A percentile compares a stretch with the other conserved stretches of the same genome.
Evolutionary conservation across 2,113 vertebrate genomes (phyloP).

Genomic region (Istiophorus platypterus): DNA sequence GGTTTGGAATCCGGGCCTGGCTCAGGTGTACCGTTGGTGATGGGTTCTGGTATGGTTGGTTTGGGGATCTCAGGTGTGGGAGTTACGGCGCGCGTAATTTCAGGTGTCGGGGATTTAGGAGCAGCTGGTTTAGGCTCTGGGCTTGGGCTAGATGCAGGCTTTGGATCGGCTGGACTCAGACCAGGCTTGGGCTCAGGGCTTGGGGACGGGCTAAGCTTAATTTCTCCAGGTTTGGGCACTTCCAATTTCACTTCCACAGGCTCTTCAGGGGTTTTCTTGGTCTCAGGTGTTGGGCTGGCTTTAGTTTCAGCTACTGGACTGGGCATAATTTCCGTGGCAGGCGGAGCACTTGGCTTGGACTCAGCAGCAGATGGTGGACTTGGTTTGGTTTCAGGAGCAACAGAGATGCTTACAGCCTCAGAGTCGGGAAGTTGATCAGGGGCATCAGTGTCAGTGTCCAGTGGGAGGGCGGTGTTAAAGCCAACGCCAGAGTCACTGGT

Average conservation of each 20-base stretch:
- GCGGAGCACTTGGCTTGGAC: constrained; percentile 63
- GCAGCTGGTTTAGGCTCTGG: constrained; percentile 66
- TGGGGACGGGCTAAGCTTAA: constrained; percentile 66
- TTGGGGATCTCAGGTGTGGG: constrained; percentile 69
- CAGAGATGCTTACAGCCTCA: constrained; percentile 74
- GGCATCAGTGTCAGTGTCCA: constrained; percentile 86
- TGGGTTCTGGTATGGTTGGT: constrained; percentile 71
- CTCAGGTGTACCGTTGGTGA: constrained; percentile 83
- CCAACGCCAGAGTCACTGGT: constrained; percentile 87
- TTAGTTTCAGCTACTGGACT: constrained; percentile 65
- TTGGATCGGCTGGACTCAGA: constrained; percentile 61
- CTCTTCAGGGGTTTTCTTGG: constrained; percentile 62
- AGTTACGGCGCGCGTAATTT: constrained; percentile 68
- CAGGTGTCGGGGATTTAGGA: constrained; percentile 67
- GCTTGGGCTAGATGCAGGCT: constrained; percentile 66
- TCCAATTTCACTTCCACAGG: constrained; percentile 62
- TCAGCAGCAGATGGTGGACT: constrained; percentile 59
- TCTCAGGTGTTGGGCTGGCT: constrained; percentile 61
- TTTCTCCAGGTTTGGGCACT: constrained; percentile 57
- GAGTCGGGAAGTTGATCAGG: constrained; percentile 76
- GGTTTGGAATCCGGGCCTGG: constrained; percentile 65
- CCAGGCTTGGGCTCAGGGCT: constrained; percentile 68
- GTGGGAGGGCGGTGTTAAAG: constrained; percentile 85
- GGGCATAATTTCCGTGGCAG: constrained; percentile 61
- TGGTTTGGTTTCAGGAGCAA: constrained; percentile 69